These are phyloP conservation scores for Masticophis lateralis DNA, from an alignment of 2,797 vertebrate species.

Conservation along the genomic window DNA sequence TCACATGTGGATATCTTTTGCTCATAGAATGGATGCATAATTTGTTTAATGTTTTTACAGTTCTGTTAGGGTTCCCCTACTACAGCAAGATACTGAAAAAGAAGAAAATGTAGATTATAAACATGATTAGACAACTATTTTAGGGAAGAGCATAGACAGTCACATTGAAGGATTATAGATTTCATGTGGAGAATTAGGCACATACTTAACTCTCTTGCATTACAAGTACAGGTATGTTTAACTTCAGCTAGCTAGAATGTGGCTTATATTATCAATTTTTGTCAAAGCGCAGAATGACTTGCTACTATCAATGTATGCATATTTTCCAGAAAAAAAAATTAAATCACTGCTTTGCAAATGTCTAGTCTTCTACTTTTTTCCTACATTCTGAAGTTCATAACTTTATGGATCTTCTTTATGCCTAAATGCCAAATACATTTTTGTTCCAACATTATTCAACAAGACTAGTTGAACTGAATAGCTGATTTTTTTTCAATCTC, in stretches of 20 bases:
- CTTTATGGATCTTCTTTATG: background rate
- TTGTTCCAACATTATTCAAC: background rate
- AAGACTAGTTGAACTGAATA: constrained; percentile 26
- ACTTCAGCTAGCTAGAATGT: background rate
- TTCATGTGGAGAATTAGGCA: background rate
- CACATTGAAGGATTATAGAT: background rate
- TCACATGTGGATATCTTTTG: background rate
- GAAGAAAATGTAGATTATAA: background rate
- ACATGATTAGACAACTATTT: background rate
- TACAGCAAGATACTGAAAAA: background rate
- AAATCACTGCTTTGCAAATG: background rate
- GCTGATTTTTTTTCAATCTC: constrained; percentile 21
- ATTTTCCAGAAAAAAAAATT: background rate
- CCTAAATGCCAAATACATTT: background rate
- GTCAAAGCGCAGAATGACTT: background rate
- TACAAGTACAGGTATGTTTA: background rate
- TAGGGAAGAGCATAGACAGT: background rate
- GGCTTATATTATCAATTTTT: background rate
- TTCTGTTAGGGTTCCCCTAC: background rate
- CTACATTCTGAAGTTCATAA: background rate
- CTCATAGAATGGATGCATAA: background rate
- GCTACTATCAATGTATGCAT: background rate
- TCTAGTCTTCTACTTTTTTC: background rate
- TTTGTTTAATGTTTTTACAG: background rate
- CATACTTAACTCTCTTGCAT: background rate